Conservation (phyloP, 2,888 invertebrate genomes). For the Sturmia bella region DNA sequence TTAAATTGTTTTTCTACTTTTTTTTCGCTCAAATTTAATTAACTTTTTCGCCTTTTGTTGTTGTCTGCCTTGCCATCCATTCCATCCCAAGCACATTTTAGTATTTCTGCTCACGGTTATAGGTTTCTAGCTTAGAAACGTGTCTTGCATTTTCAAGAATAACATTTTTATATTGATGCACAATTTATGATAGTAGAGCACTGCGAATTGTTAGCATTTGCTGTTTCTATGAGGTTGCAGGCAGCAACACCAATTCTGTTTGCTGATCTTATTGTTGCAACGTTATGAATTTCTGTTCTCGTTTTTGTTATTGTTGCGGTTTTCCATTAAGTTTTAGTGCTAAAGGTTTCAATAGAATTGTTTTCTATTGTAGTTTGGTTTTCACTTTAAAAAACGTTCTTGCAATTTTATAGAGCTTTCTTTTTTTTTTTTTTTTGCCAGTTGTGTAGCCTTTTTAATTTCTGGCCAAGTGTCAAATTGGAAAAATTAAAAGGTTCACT, state of each 20-base stretch:
- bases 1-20: not conserved
- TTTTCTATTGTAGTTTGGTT: conserved; percentile 9
- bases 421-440: not conserved
- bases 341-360: conserved; percentile 22
- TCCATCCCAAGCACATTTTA: conserved; percentile 40
- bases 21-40: conserved; percentile 16
- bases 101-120: conserved; percentile 70
- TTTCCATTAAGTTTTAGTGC: not conserved
- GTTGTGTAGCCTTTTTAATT: conserved; percentile 41
- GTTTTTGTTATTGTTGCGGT: conserved; percentile 9
- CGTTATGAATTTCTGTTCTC: not conserved
- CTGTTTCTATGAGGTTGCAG: conserved; percentile 12
- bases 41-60: conserved; percentile 30
- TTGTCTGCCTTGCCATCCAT: conserved; percentile 6
- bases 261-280: conserved; percentile 49
- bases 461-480: conserved; percentile 54
- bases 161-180: conserved; percentile 48
- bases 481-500: conserved; percentile 51
- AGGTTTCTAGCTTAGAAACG: conserved; percentile 67
- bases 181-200: conserved; percentile 69
- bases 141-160: conserved; percentile 55
- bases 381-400: not conserved
- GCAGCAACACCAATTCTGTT: conserved; percentile 52
- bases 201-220: conserved; percentile 57
- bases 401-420: conserved; percentile 21